A percentile compares a stretch with the other conserved stretches of the same genome.
Conservation (phyloP, 2,797 vertebrate genomes). For the Knipowitschia caucasica region DNA sequence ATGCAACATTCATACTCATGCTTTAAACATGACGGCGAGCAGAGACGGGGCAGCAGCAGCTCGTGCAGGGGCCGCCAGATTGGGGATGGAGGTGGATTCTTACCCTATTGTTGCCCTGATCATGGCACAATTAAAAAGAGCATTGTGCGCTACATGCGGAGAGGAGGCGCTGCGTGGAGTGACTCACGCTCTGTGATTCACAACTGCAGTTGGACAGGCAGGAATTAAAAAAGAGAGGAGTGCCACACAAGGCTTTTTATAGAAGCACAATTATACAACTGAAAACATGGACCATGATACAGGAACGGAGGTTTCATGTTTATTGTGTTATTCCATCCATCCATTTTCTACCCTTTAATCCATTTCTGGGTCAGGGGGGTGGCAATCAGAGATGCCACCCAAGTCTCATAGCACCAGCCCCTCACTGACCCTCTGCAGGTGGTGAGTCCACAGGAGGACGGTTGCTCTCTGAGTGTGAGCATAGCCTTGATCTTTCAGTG, state of each 20-base stretch:
- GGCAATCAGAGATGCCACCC: too few relatives aligned
- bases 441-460: too few relatives aligned
- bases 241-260: slow-evolving; percentile 16
- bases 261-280: slow-evolving; percentile 24
- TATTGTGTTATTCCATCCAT: too few relatives aligned
- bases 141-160: neutral
- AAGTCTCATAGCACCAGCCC: too few relatives aligned
- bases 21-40: slow-evolving; percentile 50
- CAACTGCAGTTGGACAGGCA: slow-evolving; percentile 13
- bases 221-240: slow-evolving; percentile 20
- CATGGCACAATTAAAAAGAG: slow-evolving; percentile 35
- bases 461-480: too few relatives aligned
- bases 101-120: slow-evolving; percentile 26
- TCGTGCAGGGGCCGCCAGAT: slow-evolving; percentile 38
- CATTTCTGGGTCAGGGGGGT: too few relatives aligned
- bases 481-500: too few relatives aligned
- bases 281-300: slow-evolving; percentile 7
- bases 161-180: slow-evolving; percentile 9
- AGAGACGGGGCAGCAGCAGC: slow-evolving; percentile 27
- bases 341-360: too few relatives aligned
- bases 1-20: slow-evolving; percentile 66
- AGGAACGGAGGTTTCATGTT: too few relatives aligned
- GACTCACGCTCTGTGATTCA: slow-evolving; percentile 48
- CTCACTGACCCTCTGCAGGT: too few relatives aligned
- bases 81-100: slow-evolving; percentile 25